Base-by-base conservation (phyloP, 1,140 invertebrate genomes). In the Marisa cornuarietis region DNA sequence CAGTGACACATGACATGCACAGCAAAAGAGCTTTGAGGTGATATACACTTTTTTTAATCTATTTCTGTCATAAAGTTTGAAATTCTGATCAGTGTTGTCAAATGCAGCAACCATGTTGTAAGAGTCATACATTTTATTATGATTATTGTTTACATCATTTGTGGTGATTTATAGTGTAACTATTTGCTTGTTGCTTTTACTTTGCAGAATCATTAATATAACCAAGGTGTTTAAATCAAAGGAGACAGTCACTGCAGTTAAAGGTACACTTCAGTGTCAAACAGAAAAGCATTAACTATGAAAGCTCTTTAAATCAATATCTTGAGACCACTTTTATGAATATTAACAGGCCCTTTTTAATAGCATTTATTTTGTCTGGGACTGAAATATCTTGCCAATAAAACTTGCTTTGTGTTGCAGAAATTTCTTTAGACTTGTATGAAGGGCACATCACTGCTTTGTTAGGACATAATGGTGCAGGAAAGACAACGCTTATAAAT, bases 391-490 rank as follows among this genome's bases (percentile, higher is more conserved):
- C 31, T 42, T 42, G 31, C 31, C 31, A 42, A 42, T 42, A 42
- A 42, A 42, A 42, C 68, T 63, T 31, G 63, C 26, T 71, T 16
- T 79, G 22, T 80, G 49, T 71, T 84, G 22, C 79, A 90, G 89
- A 81, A 11, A 73, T 91, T 58, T 86, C 81, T 62, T 89, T 96
- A 18, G 94, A 94, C 79, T 94, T 96, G 42, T 91, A 91, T 83
- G 94, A 95, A 88, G 94, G 94, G 14, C 95, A 96, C 90, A 96
- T 98, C 80, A 97, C 96, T 9, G 95, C 95, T 10, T 93, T 98
- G 69, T 91, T 98, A 65, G 96, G 96, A 0, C 96, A 97, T 87
- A 97, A 97, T 89, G 96, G 96, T 0, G 96, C 96, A 78, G 91
- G 91, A 22, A 91, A 91, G 76, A 91, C 90, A 76, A 91, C 90